A percentile compares a stretch with the other conserved stretches of the same genome.
Conservation (phyloP, 2,888 invertebrate genomes). For the Idaea dimidiata region DNA sequence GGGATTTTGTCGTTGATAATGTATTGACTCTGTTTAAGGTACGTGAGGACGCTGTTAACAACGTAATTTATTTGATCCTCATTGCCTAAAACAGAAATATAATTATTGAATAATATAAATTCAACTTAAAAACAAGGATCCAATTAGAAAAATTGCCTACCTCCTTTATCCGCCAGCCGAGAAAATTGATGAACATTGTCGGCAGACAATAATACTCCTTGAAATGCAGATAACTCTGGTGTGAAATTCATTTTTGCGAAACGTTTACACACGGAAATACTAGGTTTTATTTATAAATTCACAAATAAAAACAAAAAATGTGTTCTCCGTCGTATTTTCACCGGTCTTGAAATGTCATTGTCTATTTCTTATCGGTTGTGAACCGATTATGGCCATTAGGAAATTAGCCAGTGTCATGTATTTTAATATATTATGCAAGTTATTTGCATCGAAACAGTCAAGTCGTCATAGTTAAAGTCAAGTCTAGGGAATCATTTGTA, state of each 20-base stretch:
- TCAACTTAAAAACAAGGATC: slow-evolving; percentile 3
- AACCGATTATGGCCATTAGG: too few relatives aligned
- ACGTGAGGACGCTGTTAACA: slow-evolving; percentile 42
- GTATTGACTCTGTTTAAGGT: slow-evolving; percentile 51
- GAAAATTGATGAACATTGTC: slow-evolving; percentile 58
- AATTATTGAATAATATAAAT: background rate
- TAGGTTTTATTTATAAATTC: slow-evolving; percentile 9
- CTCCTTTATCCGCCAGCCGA: slow-evolving; percentile 57
- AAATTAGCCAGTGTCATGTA: too few relatives aligned
- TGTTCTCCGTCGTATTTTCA: background rate
- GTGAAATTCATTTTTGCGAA: slow-evolving; percentile 54
- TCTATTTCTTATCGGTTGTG: background rate
- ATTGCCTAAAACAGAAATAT: slow-evolving; percentile 53
- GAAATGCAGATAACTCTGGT: slow-evolving; percentile 58
- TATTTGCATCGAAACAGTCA: too few relatives aligned
- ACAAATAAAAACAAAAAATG: slow-evolving; percentile 4
- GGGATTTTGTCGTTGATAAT: slow-evolving; percentile 32
- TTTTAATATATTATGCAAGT: too few relatives aligned
- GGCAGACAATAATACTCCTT: slow-evolving; percentile 62
- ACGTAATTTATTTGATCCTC: slow-evolving; percentile 58
- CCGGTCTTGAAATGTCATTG: background rate
- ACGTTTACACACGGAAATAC: background rate
- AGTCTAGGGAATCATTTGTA: too few relatives aligned
- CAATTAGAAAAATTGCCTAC: slow-evolving; percentile 37
- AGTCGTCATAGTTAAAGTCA: too few relatives aligned